Percentiles rank a stretch among this genome's conserved stretches.
These are phyloP conservation scores for Thelaira solivaga DNA, from an alignment of 2,888 invertebrate species.

Conservation along the genomic window DNA sequence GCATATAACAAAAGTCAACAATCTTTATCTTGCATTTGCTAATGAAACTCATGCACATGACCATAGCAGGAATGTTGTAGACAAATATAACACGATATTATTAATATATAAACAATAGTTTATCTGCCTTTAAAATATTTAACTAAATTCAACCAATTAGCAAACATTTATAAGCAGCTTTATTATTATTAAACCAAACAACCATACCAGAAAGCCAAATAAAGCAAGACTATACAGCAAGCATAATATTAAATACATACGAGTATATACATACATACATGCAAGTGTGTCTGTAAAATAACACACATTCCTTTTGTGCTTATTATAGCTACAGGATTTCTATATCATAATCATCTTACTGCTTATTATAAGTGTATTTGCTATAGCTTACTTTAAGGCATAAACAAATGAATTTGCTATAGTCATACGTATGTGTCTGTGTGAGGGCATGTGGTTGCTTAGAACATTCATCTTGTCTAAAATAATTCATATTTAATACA, in stretches of 20 bases:
- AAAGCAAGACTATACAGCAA: too few relatives aligned
- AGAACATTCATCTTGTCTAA: background rate
- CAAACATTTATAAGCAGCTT: constrained; percentile 56
- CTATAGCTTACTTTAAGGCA: constrained; percentile 6
- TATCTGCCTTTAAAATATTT: constrained; percentile 45
- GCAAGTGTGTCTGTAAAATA: background rate
- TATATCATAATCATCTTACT: constrained; percentile 8
- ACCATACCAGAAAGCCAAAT: constrained; percentile 3
- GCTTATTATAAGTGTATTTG: background rate
- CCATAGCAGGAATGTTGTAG: background rate
- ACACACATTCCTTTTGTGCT: background rate
- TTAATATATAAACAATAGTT: constrained; percentile 32
- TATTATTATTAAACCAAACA: constrained; percentile 31
- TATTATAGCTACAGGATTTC: background rate
- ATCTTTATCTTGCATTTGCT: background rate
- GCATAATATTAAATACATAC: background rate
- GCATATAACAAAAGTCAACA: background rate
- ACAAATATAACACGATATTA: constrained; percentile 16
- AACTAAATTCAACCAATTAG: constrained; percentile 46
- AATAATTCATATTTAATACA: constrained; percentile 21
- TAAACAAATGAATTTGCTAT: background rate
- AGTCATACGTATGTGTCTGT: too few relatives aligned
- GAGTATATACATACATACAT: background rate
- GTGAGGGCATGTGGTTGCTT: background rate
- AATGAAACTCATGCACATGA: constrained; percentile 8